Conservation (phyloP, 2,888 invertebrate genomes). For the Pharmacophagus antenor region DNA sequence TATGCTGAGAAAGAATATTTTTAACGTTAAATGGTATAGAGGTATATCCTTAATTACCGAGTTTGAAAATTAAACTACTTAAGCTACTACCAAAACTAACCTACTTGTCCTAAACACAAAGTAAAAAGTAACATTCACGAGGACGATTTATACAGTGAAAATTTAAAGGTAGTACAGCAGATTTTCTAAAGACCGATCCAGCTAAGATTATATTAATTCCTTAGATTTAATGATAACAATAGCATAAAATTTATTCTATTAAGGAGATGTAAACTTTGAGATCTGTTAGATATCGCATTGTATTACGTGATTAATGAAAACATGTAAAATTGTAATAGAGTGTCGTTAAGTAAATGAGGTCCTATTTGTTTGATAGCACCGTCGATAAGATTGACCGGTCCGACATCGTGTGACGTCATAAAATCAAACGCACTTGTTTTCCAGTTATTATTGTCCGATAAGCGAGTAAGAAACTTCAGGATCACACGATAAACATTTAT, state of each 20-base stretch:
- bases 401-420: constrained; percentile 3
- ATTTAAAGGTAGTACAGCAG: no score
- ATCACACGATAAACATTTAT: not conserved
- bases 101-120: no score
- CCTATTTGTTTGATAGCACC: not conserved
- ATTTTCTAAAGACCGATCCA: no score
- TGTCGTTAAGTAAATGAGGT: constrained; percentile 4
- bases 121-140: no score
- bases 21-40: no score
- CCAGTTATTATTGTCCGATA: constrained; percentile 4
- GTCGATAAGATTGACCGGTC: constrained; percentile 7
- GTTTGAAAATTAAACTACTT: no score
- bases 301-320: not conserved
- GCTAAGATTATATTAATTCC: no score
- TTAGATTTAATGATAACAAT: not conserved
- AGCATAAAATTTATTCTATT: not conserved
- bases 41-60: no score
- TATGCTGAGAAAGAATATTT: no score
- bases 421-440: constrained; percentile 24
- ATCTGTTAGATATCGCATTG: not conserved
- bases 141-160: no score
- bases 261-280: not conserved
- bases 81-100: no score
- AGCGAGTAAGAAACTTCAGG: not conserved
- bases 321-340: not conserved